These are phyloP conservation scores for Tetranychus cinnabarinus DNA, from an alignment of 1,140 invertebrate species.

Conservation along the genomic window DNA sequence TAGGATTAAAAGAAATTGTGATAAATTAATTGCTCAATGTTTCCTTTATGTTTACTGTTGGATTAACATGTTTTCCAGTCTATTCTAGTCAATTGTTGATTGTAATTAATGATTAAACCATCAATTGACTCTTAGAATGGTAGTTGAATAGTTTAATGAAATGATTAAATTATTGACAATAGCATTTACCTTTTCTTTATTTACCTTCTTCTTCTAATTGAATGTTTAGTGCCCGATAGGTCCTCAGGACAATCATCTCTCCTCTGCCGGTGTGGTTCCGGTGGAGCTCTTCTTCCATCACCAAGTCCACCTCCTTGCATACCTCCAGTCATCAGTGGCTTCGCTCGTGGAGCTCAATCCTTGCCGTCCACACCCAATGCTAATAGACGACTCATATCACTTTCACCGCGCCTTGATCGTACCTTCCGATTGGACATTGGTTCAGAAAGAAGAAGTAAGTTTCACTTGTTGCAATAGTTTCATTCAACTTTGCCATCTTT, in stretches of 20 bases:
- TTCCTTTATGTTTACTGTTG: background rate
- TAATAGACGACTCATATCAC: slow-evolving; percentile 2
- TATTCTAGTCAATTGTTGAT: background rate
- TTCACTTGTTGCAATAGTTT: background rate
- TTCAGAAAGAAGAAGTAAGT: background rate
- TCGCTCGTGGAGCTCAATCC: slow-evolving; percentile 6
- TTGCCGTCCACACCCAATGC: slow-evolving; percentile 9
- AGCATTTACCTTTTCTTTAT: background rate
- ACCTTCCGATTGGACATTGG: background rate
- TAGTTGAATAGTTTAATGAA: background rate
- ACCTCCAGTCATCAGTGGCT: background rate
- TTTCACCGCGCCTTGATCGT: background rate
- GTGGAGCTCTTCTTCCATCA: background rate
- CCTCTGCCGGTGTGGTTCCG: background rate
- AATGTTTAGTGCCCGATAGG: background rate
- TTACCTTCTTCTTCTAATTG: background rate
- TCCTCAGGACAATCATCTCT: background rate
- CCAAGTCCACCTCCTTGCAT: background rate
- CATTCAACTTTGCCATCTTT: background rate
- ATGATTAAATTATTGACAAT: background rate
- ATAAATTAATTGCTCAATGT: background rate
- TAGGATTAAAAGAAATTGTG: too few species aligned
- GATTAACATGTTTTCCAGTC: background rate
- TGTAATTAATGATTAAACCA: background rate
- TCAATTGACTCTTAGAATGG: background rate